Base-by-base conservation (phyloP, 2,888 invertebrate genomes). In the Phyllotreta cruciferae region DNA sequence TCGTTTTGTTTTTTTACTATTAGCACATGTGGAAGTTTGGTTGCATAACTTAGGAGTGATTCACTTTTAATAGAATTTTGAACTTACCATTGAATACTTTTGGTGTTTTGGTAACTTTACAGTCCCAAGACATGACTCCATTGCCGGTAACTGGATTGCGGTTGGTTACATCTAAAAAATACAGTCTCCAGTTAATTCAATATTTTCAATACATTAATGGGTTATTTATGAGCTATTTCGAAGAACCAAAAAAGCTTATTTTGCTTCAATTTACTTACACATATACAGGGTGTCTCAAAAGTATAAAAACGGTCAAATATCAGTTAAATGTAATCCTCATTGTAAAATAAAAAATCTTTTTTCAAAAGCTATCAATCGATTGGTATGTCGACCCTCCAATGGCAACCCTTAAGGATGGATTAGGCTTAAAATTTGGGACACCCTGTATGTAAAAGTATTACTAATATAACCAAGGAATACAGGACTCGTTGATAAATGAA, bases 121-220 rank as follows among this genome's bases (percentile, higher is more conserved):
- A 73, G 69, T 82, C 81, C 77, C 77, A 81, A 13, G 80, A 79
- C 58, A 76, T 75, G 36, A 82, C 81, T 39, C 82, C 82, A 70
- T 81, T 77, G 37, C 82, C 82, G 63, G 82, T 82, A 10, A 82
- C 82, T 37, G 80, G 80, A 70, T 82, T 82, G 58, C 82, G 78
- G 62, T 78, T 78, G 56, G 72, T 78, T n/a, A 79, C 77, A 76
- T 81, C 81, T 80, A 66, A 45, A 77, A 76, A 45, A 53, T 24
- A 24, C 24, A 24, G 24, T 4, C 24, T 24, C 24, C 24, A 24
- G 24, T 24, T 24, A 24, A 34, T 11, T 34, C 7, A 49, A 34
- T 13, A 14, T 37, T 3, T 37, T 57, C 5, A 1, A 47, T 9
- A 50, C 4, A 24, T 24, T 4, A 24, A 24, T 24, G 24, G 24